Conservation (phyloP, 2,797 vertebrate species). For the Tenualosa ilisha region DNA sequence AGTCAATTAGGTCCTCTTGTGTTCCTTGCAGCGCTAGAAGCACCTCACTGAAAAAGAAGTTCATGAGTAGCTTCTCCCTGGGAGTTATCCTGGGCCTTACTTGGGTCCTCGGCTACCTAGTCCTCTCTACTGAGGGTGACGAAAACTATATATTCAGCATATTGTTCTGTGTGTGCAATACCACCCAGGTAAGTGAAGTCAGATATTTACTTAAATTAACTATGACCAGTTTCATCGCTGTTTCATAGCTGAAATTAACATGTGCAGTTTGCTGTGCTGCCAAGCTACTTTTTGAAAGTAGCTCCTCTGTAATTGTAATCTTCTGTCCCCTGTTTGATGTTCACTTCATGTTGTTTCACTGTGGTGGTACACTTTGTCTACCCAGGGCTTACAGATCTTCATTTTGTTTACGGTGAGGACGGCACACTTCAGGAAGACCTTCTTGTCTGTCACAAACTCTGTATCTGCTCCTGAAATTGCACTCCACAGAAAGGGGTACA, state of each 20-base stretch:
- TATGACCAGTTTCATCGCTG: not conserved
- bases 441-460: not conserved
- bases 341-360: not conserved
- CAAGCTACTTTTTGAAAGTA: too few species aligned
- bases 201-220: not conserved
- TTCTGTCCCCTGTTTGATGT: too few species aligned
- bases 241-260: not conserved
- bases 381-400: slow-evolving; percentile 69
- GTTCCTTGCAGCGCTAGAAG: slow-evolving; percentile 58
- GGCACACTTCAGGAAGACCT: slow-evolving; percentile 38
- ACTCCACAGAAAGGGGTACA: not conserved
- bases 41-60: slow-evolving; percentile 58
- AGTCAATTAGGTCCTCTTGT: not conserved
- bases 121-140: slow-evolving; percentile 56
- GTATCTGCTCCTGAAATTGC: not conserved
- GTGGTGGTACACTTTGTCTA: not conserved
- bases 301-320: too few species aligned
- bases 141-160: slow-evolving; percentile 59
- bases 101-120: slow-evolving; percentile 71
- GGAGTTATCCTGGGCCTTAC: slow-evolving; percentile 67
- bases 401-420: slow-evolving; percentile 62
- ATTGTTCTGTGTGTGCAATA: slow-evolving; percentile 73
- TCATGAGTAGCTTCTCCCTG: slow-evolving; percentile 63
- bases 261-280: too few species aligned
- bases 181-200: slow-evolving; percentile 67